Base-by-base conservation (phyloP, 2,797 vertebrate species). In the Pelobates cultripes region DNA sequence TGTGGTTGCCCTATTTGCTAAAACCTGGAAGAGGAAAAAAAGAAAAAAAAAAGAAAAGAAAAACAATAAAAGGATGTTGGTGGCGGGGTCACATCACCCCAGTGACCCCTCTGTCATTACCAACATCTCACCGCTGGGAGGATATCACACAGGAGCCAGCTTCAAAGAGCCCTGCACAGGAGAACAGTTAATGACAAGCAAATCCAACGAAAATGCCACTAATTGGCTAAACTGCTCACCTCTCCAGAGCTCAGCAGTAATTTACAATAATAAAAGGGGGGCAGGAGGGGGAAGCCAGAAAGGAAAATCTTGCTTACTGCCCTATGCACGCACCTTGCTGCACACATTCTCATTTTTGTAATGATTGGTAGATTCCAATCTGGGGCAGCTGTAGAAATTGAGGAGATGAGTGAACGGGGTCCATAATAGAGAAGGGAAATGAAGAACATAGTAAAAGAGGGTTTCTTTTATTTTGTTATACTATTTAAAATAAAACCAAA, bases 181-280 rank as follows among this genome's bases (percentile, higher is more conserved):
- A 85, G 92, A 91, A 92, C 92, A 93, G 93, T 92, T 93, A 94
- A 94, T 94, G 93, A 94, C 93, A 93, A 94, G 93, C 93, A 94
- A 94, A 94, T 93, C 93, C 93, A 92, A 92, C 93, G 94, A 92
- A 94, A 94, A 94, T 94, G 92, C 92, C 92, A 94, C 92, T 94
- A 95, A 95, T 93, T 94, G 93, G 93, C 93, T 94, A 94, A 94
- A 94, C 92, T 93, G 91, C 87, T 93, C 92, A 92, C 93, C 93
- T 94, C 93, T 94, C 92, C 94, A 94, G 91, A 93, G 93, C 93
- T 89, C 93, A 90, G 93, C 93, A 95, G 93, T 94, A 94, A 94
- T 94, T 94, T 95, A 92, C 91, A 93, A 92, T 93, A 93, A 93
- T 93, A 94, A 94, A 94, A 92, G 90, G 82, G 51, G 47, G 47